Evolutionary conservation across 2,113 vertebrate genomes (phyloP), one percentile per base, ranked within the genome.

Genomic region (Pygoscelis adeliae): DNA sequence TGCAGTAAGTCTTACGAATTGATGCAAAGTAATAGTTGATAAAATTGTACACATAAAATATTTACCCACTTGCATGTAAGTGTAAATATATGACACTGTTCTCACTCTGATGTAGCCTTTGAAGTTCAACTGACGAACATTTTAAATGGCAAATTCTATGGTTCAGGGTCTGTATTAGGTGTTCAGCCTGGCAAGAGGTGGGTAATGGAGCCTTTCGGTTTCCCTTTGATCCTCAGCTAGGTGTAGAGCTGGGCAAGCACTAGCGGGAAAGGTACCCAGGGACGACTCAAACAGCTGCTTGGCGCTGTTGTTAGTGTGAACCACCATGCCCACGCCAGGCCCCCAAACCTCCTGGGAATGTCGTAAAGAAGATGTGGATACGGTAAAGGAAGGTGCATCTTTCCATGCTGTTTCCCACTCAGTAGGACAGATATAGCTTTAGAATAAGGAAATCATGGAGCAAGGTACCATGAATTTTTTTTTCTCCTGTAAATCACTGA

Each of bases 201-300:
- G 23, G 8, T 23, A 18, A 46, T 10, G 42, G 3, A 27, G 5
- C 16, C 38, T 69, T 71, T 58, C 2, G 8, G 4, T 36, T 84
- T 83, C 47, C 20, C 21, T 52, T 25, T 36, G 30, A 38, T 29
- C 22, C 42, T 72, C 15, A 34, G 40, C 4, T 16, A 23, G 15
- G 34, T 5, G 19, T 17, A 6, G 56, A 72, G 17, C n/a, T 69
- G 67, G 36, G 53, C 17, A 52, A 44, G 26, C 17, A 16, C 15
- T 12, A 61, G 30, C 0, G 0, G 36, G 25, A 85, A 55, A 16
- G 0, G 1, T 34, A 23, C 4, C 29, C 21, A 30, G 9, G 49
- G 29, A 6, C 7, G 4, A 26, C 14, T 36, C 34, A 9, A 76
- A 38, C 4, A 46, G 29, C 14, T 47, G 16, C 23, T 81, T 34